Evolutionary conservation across 2,888 invertebrate species (phyloP), one percentile per base, ranked within the genome.

Genomic region (Yponomeuta cagnagella): DNA sequence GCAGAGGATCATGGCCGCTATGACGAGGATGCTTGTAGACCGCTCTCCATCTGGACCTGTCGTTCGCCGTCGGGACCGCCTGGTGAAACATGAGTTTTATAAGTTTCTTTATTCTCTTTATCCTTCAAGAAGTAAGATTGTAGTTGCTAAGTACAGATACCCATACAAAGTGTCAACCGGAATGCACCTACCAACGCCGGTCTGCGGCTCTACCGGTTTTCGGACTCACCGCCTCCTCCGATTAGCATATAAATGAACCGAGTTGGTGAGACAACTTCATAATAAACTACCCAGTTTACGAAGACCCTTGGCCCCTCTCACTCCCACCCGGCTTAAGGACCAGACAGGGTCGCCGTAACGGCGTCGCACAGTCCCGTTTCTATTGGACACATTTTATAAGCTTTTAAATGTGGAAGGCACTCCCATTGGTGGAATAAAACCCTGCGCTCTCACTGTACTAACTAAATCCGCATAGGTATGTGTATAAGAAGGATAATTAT

Each of bases 161-260:
- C 72, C 71, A 71, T 75, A 79, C 78, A 78, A 78, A 75, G 77
- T 78, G 74, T 72, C 71, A 72, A 75, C 75, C 74, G 76, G 75
- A 77, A 77, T 76, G 78, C 74, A 70, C 69, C 70, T 69, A 70
- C 69, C 70, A 68, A 70, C 69, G 75, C 73, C 72, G 72, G 71
- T 58, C 72, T 70, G 77, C 73, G 77, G 73, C 78, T 77, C 74
- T 83, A 88, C 88, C 84, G 85, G 85, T 87, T 87, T 82, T 80
- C 80, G 76, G 78, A 82, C 79, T 77, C 75, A 80, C 85, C 84
- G 81, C 89, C 88, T 87, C 80, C 87, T 70, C 80, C 77, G 80
- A 92, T 92, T 91, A 90, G 84, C 90, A 91, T 92, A 90, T 90
- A 90, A 90, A 91, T 90, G 88, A 91, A 87, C 84, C 81, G 75